Conservation (phyloP, 2,888 invertebrate genomes). For the Uropetala carovei region DNA sequence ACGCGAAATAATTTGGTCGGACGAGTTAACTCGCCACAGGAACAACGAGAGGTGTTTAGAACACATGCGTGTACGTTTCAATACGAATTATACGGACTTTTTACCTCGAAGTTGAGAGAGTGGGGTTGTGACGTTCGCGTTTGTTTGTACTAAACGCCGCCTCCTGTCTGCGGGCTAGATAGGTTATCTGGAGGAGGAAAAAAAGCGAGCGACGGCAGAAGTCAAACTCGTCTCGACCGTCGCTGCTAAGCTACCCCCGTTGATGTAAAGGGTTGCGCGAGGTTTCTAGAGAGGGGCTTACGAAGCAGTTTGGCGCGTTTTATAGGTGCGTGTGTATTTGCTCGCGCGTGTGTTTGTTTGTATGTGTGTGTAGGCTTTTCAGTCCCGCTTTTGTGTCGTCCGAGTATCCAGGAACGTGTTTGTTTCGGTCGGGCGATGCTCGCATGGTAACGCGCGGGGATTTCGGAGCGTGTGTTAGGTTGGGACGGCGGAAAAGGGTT, state of each 20-base stretch:
- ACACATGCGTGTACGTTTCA: background rate
- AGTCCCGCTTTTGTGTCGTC: conserved; percentile 37
- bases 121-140: background rate
- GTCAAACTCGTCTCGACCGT: background rate
- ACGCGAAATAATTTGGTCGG: too few relatives aligned
- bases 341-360: background rate
- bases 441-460: conserved; percentile 26
- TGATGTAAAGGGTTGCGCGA: conserved; percentile 2
- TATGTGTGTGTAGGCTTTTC: background rate
- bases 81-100: background rate
- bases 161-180: background rate
- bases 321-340: background rate
- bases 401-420: conserved; percentile 49
- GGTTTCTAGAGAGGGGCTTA: conserved; percentile 4
- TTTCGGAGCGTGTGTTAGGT: background rate
- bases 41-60: too few relatives aligned
- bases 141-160: background rate
- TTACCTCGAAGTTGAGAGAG: background rate
- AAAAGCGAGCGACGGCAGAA: background rate
- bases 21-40: too few relatives aligned
- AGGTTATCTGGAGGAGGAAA: background rate
- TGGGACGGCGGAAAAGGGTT: background rate
- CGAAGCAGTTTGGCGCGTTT: background rate
- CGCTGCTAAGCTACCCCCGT: background rate
- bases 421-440: conserved; percentile 36